phyloP scores from a whole-genome alignment of 92 coral and sea anemone genomes.

The Ricordea florida region DNA sequence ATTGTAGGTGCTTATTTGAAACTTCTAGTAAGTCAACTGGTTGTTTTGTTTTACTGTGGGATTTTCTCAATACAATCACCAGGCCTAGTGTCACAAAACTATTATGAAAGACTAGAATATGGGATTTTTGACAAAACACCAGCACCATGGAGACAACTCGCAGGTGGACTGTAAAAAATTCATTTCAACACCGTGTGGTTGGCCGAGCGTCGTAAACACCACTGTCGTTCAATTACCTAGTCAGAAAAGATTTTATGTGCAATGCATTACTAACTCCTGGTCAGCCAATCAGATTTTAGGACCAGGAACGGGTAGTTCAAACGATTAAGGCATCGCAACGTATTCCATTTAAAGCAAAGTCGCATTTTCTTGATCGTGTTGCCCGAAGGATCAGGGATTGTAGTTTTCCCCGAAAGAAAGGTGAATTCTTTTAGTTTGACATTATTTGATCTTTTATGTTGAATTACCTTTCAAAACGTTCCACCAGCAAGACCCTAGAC shows the following conservation, averaged over 20 bases:
- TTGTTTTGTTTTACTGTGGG: too few species aligned
- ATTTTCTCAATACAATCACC: conserved; percentile 2
- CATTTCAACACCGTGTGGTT: conserved; percentile 4
- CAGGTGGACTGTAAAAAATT: conserved; percentile 31
- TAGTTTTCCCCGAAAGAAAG: conserved; percentile 44
- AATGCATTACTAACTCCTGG: conserved; percentile 4
- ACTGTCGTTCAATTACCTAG: conserved; percentile 22
- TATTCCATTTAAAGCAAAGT: conserved; percentile 47
- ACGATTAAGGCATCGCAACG: conserved; percentile 48
- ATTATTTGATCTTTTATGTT: neutral
- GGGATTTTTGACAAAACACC: conserved; percentile 16
- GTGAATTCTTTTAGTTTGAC: neutral
- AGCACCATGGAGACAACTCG: conserved; percentile 15
- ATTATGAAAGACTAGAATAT: conserved; percentile 87
- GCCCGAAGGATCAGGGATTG: conserved; percentile 46
- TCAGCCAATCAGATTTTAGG: conserved; percentile 15
- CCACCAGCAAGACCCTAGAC: too few species aligned
- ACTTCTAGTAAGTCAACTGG: too few species aligned
- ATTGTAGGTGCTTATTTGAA: too few species aligned
- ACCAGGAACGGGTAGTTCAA: conserved; percentile 4
- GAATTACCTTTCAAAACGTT: neutral
- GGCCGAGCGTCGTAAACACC: conserved; percentile 3
- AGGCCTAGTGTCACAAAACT: conserved; percentile 19
- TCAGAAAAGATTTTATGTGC: neutral
- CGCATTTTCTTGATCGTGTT: conserved; percentile 42